A percentile compares a stretch with the other conserved stretches of the same genome.
phyloP scores from a whole-genome alignment of 2,113 vertebrate species.

The Chiloscyllium plagiosum region DNA sequence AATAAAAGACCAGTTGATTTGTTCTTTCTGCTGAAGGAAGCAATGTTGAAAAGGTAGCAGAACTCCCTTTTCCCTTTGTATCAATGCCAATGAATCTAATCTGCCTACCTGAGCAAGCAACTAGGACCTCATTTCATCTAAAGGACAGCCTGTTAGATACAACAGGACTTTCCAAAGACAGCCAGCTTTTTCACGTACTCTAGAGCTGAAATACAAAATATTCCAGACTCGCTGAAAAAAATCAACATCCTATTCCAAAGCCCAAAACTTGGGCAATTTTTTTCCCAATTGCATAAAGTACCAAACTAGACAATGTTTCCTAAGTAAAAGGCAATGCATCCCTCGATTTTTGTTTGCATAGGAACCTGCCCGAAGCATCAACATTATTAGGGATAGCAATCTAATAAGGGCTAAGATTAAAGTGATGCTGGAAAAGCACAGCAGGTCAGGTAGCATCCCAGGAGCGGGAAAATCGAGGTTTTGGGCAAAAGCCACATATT shows the following conservation, averaged over 20 bases:
- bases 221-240: not conserved
- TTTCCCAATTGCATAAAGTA: not conserved
- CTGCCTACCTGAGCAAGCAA: not conserved
- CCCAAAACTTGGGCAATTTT: not conserved
- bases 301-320: not conserved
- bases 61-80: not conserved
- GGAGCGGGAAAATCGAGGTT: too few relatives aligned
- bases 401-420: too few relatives aligned
- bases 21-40: not conserved
- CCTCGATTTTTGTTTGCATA: not conserved
- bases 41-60: not conserved
- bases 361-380: not conserved
- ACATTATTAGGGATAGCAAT: not conserved
- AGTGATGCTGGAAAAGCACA: too few relatives aligned
- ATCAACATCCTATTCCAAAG: not conserved
- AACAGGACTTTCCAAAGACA: not conserved
- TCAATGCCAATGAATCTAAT: not conserved
- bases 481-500: too few relatives aligned
- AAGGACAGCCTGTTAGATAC: not conserved
- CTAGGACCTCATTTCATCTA: not conserved
- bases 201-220: not conserved
- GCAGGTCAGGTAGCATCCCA: too few relatives aligned
- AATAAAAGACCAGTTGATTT: not conserved
- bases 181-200: not conserved
- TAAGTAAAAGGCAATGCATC: not conserved